These are phyloP conservation scores for Heliconius sara DNA, from an alignment of 2,888 invertebrate species.

Conservation along the genomic window DNA sequence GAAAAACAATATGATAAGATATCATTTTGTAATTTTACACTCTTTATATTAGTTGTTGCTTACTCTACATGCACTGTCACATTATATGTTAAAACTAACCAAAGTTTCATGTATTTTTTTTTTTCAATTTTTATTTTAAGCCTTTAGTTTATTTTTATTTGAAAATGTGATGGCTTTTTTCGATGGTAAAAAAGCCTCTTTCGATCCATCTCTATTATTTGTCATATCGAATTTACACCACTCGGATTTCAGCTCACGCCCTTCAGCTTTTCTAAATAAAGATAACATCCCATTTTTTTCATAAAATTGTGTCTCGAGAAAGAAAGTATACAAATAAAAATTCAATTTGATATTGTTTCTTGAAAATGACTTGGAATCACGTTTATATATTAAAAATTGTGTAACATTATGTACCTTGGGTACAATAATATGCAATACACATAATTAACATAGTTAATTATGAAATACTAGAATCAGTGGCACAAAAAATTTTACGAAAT, in stretches of 20 bases:
- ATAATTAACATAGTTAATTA: too few species aligned
- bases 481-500: too few species aligned
- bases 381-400: neutral
- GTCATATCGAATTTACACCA: slow-evolving; percentile 6
- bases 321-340: neutral
- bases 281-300: neutral
- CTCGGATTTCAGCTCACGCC: neutral
- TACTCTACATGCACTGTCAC: neutral
- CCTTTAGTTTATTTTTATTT: neutral
- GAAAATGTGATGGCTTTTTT: neutral
- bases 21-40: neutral
- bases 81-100: neutral
- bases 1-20: neutral
- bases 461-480: too few species aligned
- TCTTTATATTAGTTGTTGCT: too few species aligned
- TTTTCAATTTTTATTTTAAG: too few species aligned
- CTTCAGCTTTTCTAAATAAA: neutral
- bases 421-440: too few species aligned
- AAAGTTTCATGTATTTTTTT: too few species aligned
- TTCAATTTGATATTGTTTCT: neutral
- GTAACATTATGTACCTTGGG: too few species aligned
- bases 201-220: slow-evolving; percentile 1
- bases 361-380: neutral
- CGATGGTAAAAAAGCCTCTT: neutral
- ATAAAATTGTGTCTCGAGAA: neutral